Percentiles rank a stretch among this genome's conserved stretches.
Evolutionary conservation across 2,113 vertebrate species (phyloP).

Genomic region (Onychostoma macrolepis): DNA sequence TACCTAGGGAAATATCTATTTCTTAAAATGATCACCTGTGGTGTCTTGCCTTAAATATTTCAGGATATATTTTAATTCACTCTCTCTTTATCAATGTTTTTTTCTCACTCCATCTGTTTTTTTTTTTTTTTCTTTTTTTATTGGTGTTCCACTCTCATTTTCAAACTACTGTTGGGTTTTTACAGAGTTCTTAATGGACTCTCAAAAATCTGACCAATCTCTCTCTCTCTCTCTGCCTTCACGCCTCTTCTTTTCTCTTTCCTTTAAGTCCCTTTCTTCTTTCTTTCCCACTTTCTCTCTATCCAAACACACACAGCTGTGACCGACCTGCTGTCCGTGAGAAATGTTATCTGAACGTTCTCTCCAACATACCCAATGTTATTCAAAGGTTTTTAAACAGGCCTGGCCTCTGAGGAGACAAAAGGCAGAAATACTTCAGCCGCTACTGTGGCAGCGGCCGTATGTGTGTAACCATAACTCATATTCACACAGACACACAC

Average conservation of each 20-base stretch:
- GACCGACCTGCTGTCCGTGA: constrained; percentile 43
- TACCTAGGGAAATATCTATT: background rate
- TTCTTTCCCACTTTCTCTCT: constrained; percentile 45
- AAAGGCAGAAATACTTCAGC: constrained; percentile 59
- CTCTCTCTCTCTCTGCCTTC: background rate
- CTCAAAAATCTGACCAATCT: constrained; percentile 25
- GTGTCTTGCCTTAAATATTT: background rate
- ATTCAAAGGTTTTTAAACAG: constrained; percentile 52
- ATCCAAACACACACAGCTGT: constrained; percentile 49
- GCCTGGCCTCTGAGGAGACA: constrained; percentile 47
- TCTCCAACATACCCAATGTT: constrained; percentile 56
- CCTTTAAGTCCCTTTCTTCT: constrained; percentile 45
- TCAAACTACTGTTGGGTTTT: constrained; percentile 16
- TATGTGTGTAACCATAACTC: constrained; percentile 56
- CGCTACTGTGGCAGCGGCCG: constrained; percentile 57
- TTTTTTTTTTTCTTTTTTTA: constrained; percentile 3
- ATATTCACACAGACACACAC: constrained; percentile 51
- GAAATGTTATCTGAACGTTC: constrained; percentile 48
- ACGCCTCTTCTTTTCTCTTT: constrained; percentile 45
- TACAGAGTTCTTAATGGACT: constrained; percentile 46
- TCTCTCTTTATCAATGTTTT: background rate
- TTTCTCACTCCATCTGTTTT: background rate
- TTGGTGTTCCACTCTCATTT: background rate
- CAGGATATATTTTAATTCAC: background rate
- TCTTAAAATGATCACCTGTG: background rate